Conservation (phyloP, 1,140 invertebrate species). For the Drosophila melanica region DNA sequence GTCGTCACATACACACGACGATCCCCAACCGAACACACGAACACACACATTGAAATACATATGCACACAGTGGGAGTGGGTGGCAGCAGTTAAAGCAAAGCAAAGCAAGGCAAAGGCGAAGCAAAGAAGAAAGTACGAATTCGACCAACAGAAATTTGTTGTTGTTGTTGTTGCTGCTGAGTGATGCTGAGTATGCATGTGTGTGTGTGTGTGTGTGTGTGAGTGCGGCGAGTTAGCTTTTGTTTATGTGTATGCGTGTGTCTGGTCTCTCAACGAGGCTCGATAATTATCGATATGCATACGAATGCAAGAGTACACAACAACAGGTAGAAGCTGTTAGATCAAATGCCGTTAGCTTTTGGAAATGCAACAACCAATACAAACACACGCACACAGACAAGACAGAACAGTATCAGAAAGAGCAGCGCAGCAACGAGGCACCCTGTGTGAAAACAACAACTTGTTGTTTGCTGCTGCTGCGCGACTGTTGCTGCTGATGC, state of each 20-base stretch:
- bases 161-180: conserved; percentile 24
- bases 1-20: conserved; percentile 39
- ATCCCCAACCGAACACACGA: conserved; percentile 32
- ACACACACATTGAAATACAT: conserved; percentile 21
- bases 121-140: conserved; percentile 75
- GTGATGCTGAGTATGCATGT: conserved; percentile 30
- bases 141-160: conserved; percentile 52
- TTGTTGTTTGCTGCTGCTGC: conserved; percentile 43
- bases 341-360: conserved; percentile 47
- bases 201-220: conserved; percentile 10
- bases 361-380: conserved; percentile 32
- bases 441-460: conserved; percentile 41
- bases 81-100: conserved; percentile 38
- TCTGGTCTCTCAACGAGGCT: conserved; percentile 10
- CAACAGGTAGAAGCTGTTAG: conserved; percentile 44
- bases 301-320: conserved; percentile 30
- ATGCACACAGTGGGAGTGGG: conserved; percentile 51
- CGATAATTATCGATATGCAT: conserved; percentile 49
- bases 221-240: conserved; percentile 6
- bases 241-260: conserved; percentile 5
- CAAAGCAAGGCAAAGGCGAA: conserved; percentile 42
- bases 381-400: not conserved
- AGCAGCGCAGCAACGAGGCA: conserved; percentile 17
- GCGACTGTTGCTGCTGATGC: conserved; percentile 7
- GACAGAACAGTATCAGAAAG: conserved; percentile 1